Base-by-base conservation (phyloP, 2,113 vertebrate genomes). In the Callionymus lyra region DNA sequence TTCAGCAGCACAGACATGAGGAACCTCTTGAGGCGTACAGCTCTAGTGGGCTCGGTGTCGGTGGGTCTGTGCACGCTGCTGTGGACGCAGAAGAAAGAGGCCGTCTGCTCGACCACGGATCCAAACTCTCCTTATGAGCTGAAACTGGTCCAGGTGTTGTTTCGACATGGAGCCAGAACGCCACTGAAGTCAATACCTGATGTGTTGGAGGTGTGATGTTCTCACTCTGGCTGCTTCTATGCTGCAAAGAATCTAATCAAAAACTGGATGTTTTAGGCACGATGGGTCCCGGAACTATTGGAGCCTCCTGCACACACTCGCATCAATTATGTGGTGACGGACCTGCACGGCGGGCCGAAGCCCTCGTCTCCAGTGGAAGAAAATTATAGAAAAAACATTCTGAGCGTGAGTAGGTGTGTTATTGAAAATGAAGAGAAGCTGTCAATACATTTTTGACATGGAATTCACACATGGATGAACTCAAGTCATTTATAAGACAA, bases 151-250 rank as follows among this genome's bases (percentile, higher is more conserved):
- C 92, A 91, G 65, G 86, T 94, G 6, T 61, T 93, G 38, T 97
- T 89, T 50, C 83, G 91, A 33, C 92, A 93, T 10, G 92, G 93
- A 0, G 93, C 92, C 1, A 86, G 91, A 41, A 93, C 90, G 0
- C 92, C 92, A 0, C 85, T 96, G 6, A 88, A 84, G 59, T 81
- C 81, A 0, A 87, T 94, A 34, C 92, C 91, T 2, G 75, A 74
- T 14, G 34, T 77, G 12, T 56, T 81, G 42, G 87, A 90, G 89
- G 94, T 87, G 70, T 69, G 55, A 47, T 12, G 6, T 13, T 4
- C 21, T 5, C 21, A n/a, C n/a, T n/a, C n/a, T n/a, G n/a, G n/a
- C n/a, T n/a, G n/a, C 21, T 27, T 8, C 21, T 8, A 27, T 27
- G 21, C 21, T 27, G n/a, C n/a, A n/a, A n/a, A n/a, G n/a, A n/a